Evolutionary conservation across 2,113 vertebrate genomes (phyloP).

Genomic region (Merops nubicus): DNA sequence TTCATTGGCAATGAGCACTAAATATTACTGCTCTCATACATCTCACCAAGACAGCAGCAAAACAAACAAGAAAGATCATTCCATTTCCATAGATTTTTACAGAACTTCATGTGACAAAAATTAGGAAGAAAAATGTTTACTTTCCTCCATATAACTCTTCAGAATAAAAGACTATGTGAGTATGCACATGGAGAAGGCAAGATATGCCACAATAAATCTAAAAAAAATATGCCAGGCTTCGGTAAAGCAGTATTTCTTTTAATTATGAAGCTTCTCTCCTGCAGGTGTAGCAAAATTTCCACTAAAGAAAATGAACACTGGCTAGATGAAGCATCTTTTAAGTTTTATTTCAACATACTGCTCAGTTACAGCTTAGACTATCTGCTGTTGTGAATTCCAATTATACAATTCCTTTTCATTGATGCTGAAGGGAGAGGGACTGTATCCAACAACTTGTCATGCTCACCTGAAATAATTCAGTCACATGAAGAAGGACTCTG

Average conservation of each 20-base stretch:
- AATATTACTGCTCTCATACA: background rate
- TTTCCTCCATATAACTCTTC: background rate
- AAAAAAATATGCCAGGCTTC: background rate
- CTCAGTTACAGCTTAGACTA: background rate
- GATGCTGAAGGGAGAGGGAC: background rate
- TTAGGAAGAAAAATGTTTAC: background rate
- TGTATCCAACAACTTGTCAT: background rate
- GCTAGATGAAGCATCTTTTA: background rate
- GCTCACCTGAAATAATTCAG: background rate
- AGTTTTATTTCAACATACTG: background rate
- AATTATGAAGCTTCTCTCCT: background rate
- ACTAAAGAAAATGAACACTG: background rate
- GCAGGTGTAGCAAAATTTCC: background rate
- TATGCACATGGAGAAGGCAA: background rate
- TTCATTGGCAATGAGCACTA: background rate
- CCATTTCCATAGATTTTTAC: background rate
- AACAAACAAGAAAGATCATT: background rate
- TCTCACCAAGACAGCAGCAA: background rate
- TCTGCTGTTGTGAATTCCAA: background rate
- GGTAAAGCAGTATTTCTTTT: background rate
- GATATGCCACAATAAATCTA: accelerated
- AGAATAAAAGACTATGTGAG: background rate
- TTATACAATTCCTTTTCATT: background rate
- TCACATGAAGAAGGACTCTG: background rate
- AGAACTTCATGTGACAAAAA: background rate